Conservation (phyloP, 1,140 invertebrate genomes). For the Aphidius ervi region DNA sequence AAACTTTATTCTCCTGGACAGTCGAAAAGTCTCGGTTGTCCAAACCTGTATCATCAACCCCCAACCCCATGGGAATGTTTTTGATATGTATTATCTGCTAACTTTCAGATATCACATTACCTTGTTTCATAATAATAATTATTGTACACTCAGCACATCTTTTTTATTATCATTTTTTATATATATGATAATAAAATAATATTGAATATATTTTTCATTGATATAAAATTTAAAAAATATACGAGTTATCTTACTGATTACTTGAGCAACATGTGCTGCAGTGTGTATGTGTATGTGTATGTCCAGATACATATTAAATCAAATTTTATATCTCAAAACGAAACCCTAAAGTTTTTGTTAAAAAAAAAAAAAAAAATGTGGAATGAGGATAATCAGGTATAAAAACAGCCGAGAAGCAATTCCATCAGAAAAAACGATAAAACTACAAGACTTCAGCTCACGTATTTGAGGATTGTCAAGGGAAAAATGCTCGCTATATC, state of each 20-base stretch:
- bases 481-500: background rate
- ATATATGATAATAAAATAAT: no score
- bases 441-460: background rate
- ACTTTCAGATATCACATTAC: conserved; percentile 13
- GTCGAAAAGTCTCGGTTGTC: conserved; percentile 10
- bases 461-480: background rate
- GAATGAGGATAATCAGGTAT: no score
- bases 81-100: background rate
- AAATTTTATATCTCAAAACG: no score
- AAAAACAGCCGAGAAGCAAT: background rate
- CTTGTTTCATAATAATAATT: conserved; percentile 15
- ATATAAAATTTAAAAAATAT: no score
- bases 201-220: no score
- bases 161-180: no score
- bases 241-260: no score
- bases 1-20: conserved; percentile 27
- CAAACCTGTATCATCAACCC: conserved; percentile 12
- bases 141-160: background rate
- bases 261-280: no score
- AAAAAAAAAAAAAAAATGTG: no score
- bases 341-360: no score
- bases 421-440: background rate
- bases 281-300: no score
- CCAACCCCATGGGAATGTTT: conserved; percentile 5
- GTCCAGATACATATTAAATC: no score